phyloP scores from a whole-genome alignment of 1,140 invertebrate genomes.

The Listronotus bonariensis region DNA sequence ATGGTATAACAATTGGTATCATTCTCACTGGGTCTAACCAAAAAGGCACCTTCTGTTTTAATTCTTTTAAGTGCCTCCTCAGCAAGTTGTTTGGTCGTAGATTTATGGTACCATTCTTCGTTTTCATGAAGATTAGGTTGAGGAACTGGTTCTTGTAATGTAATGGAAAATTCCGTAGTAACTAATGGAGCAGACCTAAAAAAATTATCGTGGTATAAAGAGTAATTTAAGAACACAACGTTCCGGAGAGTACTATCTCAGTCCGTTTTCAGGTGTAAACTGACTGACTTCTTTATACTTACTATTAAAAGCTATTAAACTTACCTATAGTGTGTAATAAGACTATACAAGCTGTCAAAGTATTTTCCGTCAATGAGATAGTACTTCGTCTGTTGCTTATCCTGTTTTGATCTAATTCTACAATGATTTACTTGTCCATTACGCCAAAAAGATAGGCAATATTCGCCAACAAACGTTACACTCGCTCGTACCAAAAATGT shows the following conservation, averaged over 20 bases:
- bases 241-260: too few species aligned
- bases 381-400: conserved; percentile 86
- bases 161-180: conserved; percentile 88
- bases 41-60: conserved; percentile 86
- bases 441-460: conserved; percentile 93
- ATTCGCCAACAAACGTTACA: conserved; percentile 96
- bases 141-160: conserved; percentile 87
- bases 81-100: conserved; percentile 77
- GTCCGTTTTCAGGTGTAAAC: too few species aligned
- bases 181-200: conserved; percentile 76
- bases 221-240: too few species aligned
- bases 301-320: background rate
- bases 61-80: conserved; percentile 86
- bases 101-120: conserved; percentile 92
- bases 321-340: conserved; percentile 85
- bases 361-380: conserved; percentile 87
- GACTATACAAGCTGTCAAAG: conserved; percentile 91
- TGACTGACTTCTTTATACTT: too few species aligned
- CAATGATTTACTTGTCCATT: conserved; percentile 91
- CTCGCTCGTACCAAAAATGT: conserved; percentile 94
- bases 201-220: too few species aligned
- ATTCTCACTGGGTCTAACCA: conserved; percentile 87
- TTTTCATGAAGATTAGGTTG: conserved; percentile 93
- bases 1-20: conserved; percentile 88
- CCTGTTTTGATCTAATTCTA: conserved; percentile 87